Conservation (phyloP, 2,888 invertebrate genomes). For the Seira ritae region DNA sequence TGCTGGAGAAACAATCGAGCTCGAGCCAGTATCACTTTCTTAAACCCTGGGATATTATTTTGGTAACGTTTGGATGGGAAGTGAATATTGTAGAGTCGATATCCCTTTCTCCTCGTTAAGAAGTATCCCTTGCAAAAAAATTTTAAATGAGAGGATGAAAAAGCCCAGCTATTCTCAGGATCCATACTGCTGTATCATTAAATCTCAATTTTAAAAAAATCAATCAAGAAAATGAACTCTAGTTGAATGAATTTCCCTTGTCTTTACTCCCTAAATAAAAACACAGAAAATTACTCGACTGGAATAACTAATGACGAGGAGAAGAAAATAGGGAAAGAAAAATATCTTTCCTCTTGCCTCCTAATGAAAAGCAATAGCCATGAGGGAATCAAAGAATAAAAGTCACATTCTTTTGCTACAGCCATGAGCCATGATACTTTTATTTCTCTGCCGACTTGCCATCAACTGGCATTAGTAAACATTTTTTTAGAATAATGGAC, state of each 20-base stretch:
- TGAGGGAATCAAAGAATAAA: slow-evolving; percentile 3
- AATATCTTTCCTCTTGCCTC: neutral
- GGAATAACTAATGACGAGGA: slow-evolving; percentile 5
- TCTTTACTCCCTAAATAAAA: slow-evolving; percentile 29
- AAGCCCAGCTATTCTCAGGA: neutral
- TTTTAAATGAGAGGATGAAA: neutral
- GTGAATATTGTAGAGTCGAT: neutral
- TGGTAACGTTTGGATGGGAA: neutral
- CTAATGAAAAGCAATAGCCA: slow-evolving; percentile 4
- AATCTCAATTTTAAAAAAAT: slow-evolving; percentile 65
- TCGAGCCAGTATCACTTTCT: slow-evolving; percentile 15
- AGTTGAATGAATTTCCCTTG: slow-evolving; percentile 54
- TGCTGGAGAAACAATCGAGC: neutral
- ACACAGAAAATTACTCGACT: neutral
- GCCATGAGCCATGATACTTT: too few species aligned
- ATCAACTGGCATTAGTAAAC: too few species aligned
- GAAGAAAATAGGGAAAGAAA: neutral
- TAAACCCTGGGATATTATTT: slow-evolving; percentile 6
- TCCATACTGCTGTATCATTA: slow-evolving; percentile 50
- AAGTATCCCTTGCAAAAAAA: neutral
- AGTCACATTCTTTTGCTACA: neutral
- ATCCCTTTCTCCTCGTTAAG: slow-evolving; percentile 5
- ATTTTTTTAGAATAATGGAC: too few species aligned
- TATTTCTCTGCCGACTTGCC: too few species aligned
- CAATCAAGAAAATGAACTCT: slow-evolving; percentile 59